phyloP scores from a whole-genome alignment of 2,888 invertebrate species.

The Scaptodrosophila latifasciaeformis region DNA sequence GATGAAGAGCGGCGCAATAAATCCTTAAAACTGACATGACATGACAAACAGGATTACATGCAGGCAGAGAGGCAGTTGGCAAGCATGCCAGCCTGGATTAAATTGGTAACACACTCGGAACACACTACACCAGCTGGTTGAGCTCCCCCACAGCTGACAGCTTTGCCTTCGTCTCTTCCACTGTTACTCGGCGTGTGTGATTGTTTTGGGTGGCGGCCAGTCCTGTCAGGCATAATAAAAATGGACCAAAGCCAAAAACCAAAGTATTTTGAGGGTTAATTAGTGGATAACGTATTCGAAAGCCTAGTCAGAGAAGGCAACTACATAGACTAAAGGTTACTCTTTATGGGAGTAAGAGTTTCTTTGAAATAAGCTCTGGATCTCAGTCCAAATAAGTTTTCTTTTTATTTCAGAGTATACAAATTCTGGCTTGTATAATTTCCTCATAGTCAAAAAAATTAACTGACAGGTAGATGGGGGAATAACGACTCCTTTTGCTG shows the following conservation, averaged over 20 bases:
- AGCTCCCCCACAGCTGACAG: conserved; percentile 5
- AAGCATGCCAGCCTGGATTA: conserved; percentile 48
- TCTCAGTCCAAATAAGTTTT: conserved; percentile 6
- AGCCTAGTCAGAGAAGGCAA: conserved; percentile 20
- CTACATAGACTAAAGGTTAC: not conserved
- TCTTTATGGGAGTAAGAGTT: conserved; percentile 51
- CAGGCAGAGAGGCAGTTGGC: conserved; percentile 38
- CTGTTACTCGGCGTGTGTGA: conserved; percentile 8
- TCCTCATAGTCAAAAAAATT: no score
- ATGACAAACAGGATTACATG: conserved; percentile 73
- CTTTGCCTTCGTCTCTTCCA: not conserved
- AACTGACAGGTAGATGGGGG: conserved; percentile 45
- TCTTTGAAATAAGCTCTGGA: conserved; percentile 6
- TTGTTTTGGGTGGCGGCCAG: not conserved
- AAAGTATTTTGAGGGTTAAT: conserved; percentile 60
- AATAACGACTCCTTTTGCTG: not conserved
- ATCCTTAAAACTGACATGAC: conserved; percentile 74
- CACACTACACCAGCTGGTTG: not conserved
- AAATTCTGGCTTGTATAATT: conserved; percentile 21
- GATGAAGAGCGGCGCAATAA: no score
- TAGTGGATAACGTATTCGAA: conserved; percentile 66
- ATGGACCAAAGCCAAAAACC: conserved; percentile 38
- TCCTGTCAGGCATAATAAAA: conserved; percentile 42
- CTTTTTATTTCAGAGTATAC: not conserved
- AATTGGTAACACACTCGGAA: conserved; percentile 56